Base-by-base conservation (phyloP, 2,888 invertebrate genomes). In the Sericinus montela region DNA sequence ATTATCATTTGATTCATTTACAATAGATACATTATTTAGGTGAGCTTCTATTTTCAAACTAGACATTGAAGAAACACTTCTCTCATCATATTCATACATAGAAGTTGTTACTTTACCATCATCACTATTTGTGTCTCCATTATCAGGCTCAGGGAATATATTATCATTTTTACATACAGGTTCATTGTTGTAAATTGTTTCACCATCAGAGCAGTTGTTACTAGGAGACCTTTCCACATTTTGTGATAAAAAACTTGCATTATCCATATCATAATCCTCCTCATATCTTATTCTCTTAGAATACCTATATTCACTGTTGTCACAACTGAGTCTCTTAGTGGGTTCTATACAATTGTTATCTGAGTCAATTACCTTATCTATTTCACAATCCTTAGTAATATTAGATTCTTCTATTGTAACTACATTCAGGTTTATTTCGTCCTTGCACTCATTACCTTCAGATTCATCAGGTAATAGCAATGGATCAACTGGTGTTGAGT, bases 401-500 rank as follows among this genome's bases (percentile, higher is more conserved):
- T 56, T 71, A 11, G 72, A 70, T 53, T 88, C 85, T 61, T 89
- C 82, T 62, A 85, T 83, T 55, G 77, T 77, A 23, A 86, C 77
- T 51, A 82, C 80, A 70, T 67, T 80, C 32, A 85, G 72, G 53
- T 84, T 81, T 54, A 80, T 61, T 49, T 81, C 81, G 60, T 83
- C 76, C 59, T 84, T 86, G 1, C 69, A 43, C 44, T 85, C 85
- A 69, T 56, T 72, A n/a, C 72, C 69, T 32, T 82, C 80, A 45
- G 75, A 65, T 53, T 85, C 86, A 56, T 89, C 89, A 53, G 80
- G 84, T 46, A 89, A 59, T 16, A 89, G 64, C 4, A 89, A 72
- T 9, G 89, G 89, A 67, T 89, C 89, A 45, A 87, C 73, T 53
- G 87, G 86, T 52, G 85, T 85, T 43, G 79, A 75, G 25, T 82